Percentiles rank a stretch among this genome's conserved stretches.
Conservation (phyloP, 1,140 invertebrate species). For the Pseudomyrmex gracilis region DNA sequence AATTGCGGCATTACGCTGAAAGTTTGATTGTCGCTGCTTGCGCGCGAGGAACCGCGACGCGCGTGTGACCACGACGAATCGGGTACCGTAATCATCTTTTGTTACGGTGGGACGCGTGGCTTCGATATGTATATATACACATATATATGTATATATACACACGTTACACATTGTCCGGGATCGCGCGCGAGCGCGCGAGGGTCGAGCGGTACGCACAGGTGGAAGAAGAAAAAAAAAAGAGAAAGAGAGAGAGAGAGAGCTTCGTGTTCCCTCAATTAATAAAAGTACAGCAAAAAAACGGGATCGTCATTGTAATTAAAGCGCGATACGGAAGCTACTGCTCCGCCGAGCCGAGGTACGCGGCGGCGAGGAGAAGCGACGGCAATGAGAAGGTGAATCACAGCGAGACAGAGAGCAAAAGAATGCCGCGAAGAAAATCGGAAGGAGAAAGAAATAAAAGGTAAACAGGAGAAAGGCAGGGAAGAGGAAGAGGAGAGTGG, state of each 20-base stretch:
- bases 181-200: constrained; percentile 16
- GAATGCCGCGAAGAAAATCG: background rate
- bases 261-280: constrained; percentile 77
- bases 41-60: constrained; percentile 23
- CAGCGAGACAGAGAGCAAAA: background rate
- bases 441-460: background rate
- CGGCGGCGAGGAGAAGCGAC: constrained; percentile 4
- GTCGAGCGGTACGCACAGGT: constrained; percentile 33
- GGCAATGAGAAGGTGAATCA: constrained; percentile 26
- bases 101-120: constrained; percentile 57
- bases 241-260: background rate
- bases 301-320: constrained; percentile 82
- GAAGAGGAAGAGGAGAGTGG: constrained; percentile 66
- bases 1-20: constrained; percentile 50
- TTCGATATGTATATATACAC: constrained; percentile 17
- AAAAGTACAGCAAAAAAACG: constrained; percentile 79
- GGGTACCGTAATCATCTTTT: constrained; percentile 68
- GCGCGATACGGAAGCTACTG: constrained; percentile 80
- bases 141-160: background rate
- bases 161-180: constrained; percentile 54
- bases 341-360: constrained; percentile 20
- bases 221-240: background rate
- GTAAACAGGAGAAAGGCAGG: background rate
- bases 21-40: constrained; percentile 35
- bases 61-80: constrained; percentile 55